phyloP scores from a whole-genome alignment of 2,113 vertebrate species.

The Irena cyanogastra region DNA sequence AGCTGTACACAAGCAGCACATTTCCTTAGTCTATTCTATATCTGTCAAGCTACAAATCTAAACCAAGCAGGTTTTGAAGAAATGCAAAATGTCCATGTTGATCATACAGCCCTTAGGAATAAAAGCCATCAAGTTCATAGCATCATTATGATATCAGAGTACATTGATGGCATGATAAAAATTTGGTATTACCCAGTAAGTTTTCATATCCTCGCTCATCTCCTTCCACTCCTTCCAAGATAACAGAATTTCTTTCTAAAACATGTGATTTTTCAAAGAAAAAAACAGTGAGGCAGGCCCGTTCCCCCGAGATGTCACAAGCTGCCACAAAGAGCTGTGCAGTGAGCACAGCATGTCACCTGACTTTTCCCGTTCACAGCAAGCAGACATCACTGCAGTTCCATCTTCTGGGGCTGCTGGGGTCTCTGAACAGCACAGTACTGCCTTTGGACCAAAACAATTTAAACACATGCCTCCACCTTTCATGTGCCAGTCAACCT shows the following conservation, averaged over 20 bases:
- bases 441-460: not conserved
- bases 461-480: not conserved
- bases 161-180: not conserved
- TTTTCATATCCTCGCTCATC: not conserved
- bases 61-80: not conserved
- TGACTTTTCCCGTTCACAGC: fast-evolving
- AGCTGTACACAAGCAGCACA: not conserved
- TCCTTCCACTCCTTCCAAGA: not conserved
- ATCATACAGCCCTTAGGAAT: not conserved
- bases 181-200: not conserved
- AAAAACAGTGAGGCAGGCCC: fast-evolving
- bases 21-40: not conserved
- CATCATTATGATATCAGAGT: not conserved
- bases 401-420: not conserved
- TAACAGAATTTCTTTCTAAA: not conserved
- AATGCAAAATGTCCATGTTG: not conserved
- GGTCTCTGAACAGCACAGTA: not conserved
- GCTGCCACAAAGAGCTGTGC: not conserved
- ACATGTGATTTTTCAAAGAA: not conserved
- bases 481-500: not conserved
- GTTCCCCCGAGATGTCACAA: not conserved
- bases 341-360: fast-evolving
- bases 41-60: not conserved
- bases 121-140: not conserved
- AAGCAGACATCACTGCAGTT: not conserved